phyloP scores from a whole-genome alignment of 2,113 vertebrate species.

The Antechinus stuartii region DNA sequence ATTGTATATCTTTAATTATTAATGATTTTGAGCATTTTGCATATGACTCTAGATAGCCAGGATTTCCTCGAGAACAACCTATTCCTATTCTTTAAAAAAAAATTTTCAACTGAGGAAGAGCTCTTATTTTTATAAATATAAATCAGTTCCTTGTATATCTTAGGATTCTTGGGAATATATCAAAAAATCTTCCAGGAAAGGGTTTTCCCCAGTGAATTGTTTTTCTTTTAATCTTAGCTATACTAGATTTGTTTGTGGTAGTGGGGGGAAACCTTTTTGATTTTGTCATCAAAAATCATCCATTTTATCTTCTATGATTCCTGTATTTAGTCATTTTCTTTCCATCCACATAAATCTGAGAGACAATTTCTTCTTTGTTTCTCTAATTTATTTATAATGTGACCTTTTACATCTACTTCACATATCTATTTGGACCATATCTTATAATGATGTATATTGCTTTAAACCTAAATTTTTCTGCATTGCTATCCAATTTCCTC shows the following conservation, averaged over 20 bases:
- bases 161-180: not conserved
- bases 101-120: not conserved
- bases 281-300: not conserved
- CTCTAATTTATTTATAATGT: not conserved
- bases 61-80: not conserved
- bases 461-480: not conserved
- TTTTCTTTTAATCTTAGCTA: not conserved
- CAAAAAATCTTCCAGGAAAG: not conserved
- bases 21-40: not conserved
- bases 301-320: not conserved
- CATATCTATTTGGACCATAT: not conserved
- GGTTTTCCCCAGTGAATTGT: not conserved
- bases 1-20: not conserved
- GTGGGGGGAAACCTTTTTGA: not conserved
- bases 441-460: not conserved
- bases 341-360: not conserved
- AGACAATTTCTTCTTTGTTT: not conserved
- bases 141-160: not conserved
- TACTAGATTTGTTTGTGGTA: not conserved
- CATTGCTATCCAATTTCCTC: not conserved
- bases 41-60: not conserved
- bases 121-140: not conserved
- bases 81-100: not conserved
- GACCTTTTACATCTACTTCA: not conserved
- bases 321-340: not conserved